Evolutionary conservation across 2,888 invertebrate species (phyloP).

Genomic region (Phaonia tiefii): DNA sequence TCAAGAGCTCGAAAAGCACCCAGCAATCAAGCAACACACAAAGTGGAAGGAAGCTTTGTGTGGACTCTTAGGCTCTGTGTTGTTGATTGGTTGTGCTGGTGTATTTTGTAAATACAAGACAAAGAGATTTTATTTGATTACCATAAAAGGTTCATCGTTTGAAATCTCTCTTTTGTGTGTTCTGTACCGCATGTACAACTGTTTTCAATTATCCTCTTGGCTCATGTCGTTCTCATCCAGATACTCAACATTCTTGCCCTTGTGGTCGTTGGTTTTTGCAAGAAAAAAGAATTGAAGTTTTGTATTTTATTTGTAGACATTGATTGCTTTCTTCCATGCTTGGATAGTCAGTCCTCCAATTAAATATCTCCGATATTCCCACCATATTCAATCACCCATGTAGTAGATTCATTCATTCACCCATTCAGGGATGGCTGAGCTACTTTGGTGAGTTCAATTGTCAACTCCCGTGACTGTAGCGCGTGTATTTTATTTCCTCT

Average conservation of each 20-base stretch:
- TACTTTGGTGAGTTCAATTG: conserved; percentile 6
- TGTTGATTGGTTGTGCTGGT: neutral
- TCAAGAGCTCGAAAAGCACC: neutral
- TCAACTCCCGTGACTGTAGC: conserved; percentile 7
- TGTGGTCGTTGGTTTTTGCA: conserved; percentile 9
- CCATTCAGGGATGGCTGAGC: neutral
- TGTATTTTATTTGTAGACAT: conserved; percentile 30
- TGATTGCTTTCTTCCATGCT: conserved; percentile 36
- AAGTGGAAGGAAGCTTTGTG: neutral
- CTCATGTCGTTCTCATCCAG: neutral
- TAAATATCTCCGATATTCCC: too few relatives aligned
- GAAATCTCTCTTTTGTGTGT: conserved; percentile 20
- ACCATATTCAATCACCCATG: too few relatives aligned
- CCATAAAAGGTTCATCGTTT: conserved; percentile 31
- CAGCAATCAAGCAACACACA: neutral
- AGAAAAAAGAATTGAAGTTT: conserved; percentile 32
- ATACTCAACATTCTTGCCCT: neutral
- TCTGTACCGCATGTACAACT: conserved; percentile 39
- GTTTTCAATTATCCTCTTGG: conserved; percentile 42
- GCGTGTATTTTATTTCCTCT: neutral
- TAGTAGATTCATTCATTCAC: too few relatives aligned
- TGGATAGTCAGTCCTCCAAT: neutral
- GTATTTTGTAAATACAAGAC: conserved; percentile 5
- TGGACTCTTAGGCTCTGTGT: neutral
- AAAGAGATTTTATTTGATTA: conserved; percentile 34